Evolutionary conservation across 2,797 vertebrate genomes (phyloP), one percentile per base, ranked within the genome.

Genomic region (Sebastes matsubarae): DNA sequence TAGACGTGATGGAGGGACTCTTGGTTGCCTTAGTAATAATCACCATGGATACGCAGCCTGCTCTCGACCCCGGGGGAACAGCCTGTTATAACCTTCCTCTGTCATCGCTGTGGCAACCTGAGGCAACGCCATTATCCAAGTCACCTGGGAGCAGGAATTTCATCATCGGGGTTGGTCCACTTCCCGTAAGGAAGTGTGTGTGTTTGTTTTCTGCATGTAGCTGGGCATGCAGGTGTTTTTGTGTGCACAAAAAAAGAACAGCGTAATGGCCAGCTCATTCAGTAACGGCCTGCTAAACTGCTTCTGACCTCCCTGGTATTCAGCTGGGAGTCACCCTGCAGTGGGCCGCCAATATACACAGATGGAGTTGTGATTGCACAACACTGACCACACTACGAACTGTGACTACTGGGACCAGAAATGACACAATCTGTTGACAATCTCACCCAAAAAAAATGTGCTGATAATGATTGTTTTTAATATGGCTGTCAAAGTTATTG

Each of bases 111-210:
- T 78, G 59, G 84, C 92, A 90, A 93, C 91, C 86, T 52, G 73
- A 86, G 79, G 87, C 85, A 88, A 82, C 80, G 30, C 75, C 68
- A 75, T 82, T 83, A 83, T 77, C 86, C 74, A 18, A 59, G 77
- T 81, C 88, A 72, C 64, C 75, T 24, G 82, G 87, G 91, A 89
- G 82, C 7, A 36, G 77, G 80, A 87, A 83, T 90, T 81, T 92
- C 89, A 90, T 93, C 90, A 92, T 83, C 55, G 2, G 70, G 70
- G 81, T 38, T 27, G 32, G 36, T 75, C 66, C 76, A 60, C 59
- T 74, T 76, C 54, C 54, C 0, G 8, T 61, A 13, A 72, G 68
- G 22, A 54, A 42, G 16, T 2, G 7, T 14, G 29, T 16, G 61
- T 38, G 38, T 46, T 42, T 68, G 36, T 50, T 8, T 54, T 24